Base-by-base conservation (phyloP, 2,113 vertebrate genomes). In the Actenoides hombroni region DNA sequence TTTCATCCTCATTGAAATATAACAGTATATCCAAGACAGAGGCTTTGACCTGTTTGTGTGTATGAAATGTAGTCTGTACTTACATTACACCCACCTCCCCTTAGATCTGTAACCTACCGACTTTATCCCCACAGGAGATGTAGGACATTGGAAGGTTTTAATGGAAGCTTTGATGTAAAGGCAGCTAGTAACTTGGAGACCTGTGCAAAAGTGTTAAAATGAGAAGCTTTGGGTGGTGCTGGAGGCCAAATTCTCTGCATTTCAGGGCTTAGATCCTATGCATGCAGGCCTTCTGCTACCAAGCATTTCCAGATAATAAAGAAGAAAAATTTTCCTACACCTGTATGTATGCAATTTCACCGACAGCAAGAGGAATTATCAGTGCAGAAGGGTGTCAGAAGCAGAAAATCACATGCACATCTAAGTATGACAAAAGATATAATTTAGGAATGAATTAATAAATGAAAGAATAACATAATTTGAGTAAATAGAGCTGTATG, bases 1-100 rank as follows among this genome's bases (percentile, higher is more conserved):
- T 93, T 96, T 91, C 63, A 69, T 71, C 35, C 37, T 53, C 37
- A 60, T 63, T 92, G 83, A 81, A 96, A 79, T 71, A n/a, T 67
- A 53, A 46, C 84, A 17, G 23, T 83, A 81, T 79, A 81, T 61
- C 61, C 56, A 90, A 80, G 83, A 83, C 28, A 83, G 69, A 84
- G 61, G 75, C 79, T 94, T 95, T 83, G 70, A 85, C 67, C 61
- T 69, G 49, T 80, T 92, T 90, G 12, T 63, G 46, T 61, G 33
- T 65, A 71, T 73, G 86, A 92, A 67, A 71, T 65, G 51, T 25
- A 70, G 46, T n/a, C n/a, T 84, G 11, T 75, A 65, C 31, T 71
- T 79, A 76, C 51, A 78, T 82, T 74, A 67, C 29, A 12, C 33
- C 67, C 59, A 35, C 25, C n/a, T 79, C 16, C 33, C 33, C 42